Base-by-base conservation (phyloP, 23 tunicate genomes). In the Ciona savignyi region DNA sequence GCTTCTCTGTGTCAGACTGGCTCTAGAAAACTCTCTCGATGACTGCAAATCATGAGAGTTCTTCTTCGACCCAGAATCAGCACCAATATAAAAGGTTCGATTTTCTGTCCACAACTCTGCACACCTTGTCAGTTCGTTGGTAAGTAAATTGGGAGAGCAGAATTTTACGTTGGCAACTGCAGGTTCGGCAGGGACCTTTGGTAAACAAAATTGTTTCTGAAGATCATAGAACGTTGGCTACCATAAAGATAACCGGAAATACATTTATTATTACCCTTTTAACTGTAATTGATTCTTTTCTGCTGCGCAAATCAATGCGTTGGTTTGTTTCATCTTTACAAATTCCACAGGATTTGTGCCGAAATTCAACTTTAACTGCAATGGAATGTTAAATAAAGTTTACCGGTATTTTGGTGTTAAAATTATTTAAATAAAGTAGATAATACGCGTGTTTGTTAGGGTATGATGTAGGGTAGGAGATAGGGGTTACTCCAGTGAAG, bases 61-160 rank as follows among this genome's bases (percentile, higher is more conserved):
- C 42, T 25, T 19, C 73, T 29, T 0, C 20, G 42, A 49, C 24
- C 73, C 29, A 51, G 0, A 28, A 28, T 72, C 76, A 11, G 78
- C 67, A 27, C 96, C 96, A 29, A 88, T 66, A 34, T 81, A 88
- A 51, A 81, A 88, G 9, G 96, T 88, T 66, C 81, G 81, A 66
- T 67, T 78, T 64, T 88, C 96, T 1, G 84, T 73, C 87, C 96
- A 88, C 4, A 88, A 30, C 2, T 60, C 51, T 23, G 96, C 77
- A 32, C 84, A 88, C 2, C 74, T 42, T 19, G 85, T 32, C n/a
- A 78, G 35, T 51, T 70, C 51, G n/a, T 73, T 73, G 19, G 75
- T 73, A 1, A 88, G 76, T 22, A 88, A 65, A 63, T 88, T 88
- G 1, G 49, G 29, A 1, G 87, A 62, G 35, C 96, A 88, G 63